Conservation (phyloP, 2,797 vertebrate genomes). For the Geotrypetes seraphini region DNA sequence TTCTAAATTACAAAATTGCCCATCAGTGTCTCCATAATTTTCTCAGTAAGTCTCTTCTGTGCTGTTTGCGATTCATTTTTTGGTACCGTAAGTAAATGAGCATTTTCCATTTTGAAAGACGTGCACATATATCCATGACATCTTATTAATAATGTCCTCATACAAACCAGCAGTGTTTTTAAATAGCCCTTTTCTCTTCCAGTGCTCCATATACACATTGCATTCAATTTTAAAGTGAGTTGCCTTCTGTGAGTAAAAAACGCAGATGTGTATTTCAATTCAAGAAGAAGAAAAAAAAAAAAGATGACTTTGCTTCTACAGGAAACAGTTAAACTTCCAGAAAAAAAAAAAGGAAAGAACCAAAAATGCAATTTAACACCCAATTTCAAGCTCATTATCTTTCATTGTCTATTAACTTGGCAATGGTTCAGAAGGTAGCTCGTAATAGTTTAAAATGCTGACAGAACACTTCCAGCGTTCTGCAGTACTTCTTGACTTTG, state of each 20-base stretch:
- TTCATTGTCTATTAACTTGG: constrained; percentile 82
- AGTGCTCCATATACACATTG: background rate
- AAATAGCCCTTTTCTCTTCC: constrained; percentile 14
- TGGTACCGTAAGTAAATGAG: constrained; percentile 13
- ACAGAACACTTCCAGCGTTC: constrained; percentile 63
- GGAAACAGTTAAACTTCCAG: constrained; percentile 67
- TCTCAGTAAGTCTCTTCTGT: background rate
- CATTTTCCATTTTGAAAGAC: constrained; percentile 9
- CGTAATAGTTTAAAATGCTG: constrained; percentile 78
- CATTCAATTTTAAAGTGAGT: background rate
- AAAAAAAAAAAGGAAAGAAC: constrained; percentile 48
- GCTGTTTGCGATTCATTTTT: constrained; percentile 12
- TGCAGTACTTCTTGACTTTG: constrained; percentile 50
- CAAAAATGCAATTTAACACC: constrained; percentile 78
- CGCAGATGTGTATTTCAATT: no score
- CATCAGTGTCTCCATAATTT: constrained; percentile 2
- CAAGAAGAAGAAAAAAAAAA: constrained; percentile 52
- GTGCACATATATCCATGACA: constrained; percentile 9
- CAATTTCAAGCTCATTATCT: constrained; percentile 83
- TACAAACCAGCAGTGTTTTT: constrained; percentile 17
- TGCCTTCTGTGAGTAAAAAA: no score
- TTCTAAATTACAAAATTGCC: constrained; percentile 4
- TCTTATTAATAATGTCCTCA: constrained; percentile 13
- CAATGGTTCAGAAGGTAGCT: constrained; percentile 75
- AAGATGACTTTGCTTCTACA: constrained; percentile 52